Percentiles rank a stretch among this genome's conserved stretches.
Conservation (phyloP, 2,888 invertebrate species). For the Chesias legatella region DNA sequence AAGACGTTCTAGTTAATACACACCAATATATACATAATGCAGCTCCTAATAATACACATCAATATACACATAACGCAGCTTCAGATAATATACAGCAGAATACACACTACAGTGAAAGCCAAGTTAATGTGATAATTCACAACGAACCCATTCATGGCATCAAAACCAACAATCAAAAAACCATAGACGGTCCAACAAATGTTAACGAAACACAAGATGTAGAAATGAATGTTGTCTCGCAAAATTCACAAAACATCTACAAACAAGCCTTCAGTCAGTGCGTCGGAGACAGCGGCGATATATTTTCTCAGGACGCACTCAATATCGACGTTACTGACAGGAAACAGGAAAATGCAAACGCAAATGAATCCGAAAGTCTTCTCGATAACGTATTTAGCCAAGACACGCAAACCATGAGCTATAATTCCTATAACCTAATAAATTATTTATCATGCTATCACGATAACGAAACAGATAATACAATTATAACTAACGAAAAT, state of each 20-base stretch:
- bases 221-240: not conserved
- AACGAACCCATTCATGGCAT: slow-evolving; percentile 33
- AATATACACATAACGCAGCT: slow-evolving; percentile 36
- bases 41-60: slow-evolving; percentile 32
- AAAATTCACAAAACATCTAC: slow-evolving; percentile 1
- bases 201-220: not conserved
- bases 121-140: slow-evolving; percentile 34
- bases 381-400: not conserved
- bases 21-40: slow-evolving; percentile 33
- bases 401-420: too few species aligned
- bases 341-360: not conserved
- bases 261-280: not conserved
- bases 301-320: slow-evolving; percentile 2
- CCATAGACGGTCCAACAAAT: not conserved
- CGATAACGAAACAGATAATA: too few species aligned
- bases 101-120: slow-evolving; percentile 50
- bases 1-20: slow-evolving; percentile 19
- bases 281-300: not conserved
- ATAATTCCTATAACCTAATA: too few species aligned
- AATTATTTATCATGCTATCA: too few species aligned
- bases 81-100: slow-evolving; percentile 31
- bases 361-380: not conserved
- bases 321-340: not conserved
- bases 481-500: too few species aligned
- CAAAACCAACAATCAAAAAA: slow-evolving; percentile 3